Base-by-base conservation (phyloP, 1,140 invertebrate species). In the Bacillus rossius region DNA sequence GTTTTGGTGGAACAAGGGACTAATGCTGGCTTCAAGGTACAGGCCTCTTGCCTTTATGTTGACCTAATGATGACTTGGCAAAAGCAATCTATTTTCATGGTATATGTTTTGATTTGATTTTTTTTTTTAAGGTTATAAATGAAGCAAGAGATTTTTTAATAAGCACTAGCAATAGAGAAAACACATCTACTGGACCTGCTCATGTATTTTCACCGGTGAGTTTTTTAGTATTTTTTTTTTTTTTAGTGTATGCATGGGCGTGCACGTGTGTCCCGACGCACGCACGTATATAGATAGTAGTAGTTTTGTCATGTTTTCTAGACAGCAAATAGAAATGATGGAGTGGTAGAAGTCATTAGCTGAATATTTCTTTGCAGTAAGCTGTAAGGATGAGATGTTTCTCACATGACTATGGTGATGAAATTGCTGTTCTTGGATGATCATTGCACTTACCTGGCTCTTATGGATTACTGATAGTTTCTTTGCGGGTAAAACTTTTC, bases 1-100 rank as follows among this genome's bases (percentile, higher is more conserved):
- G 79, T 97, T 34, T 75, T 97, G 38, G 81, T 94, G 13, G 94
- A 97, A 75, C 79, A 87, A 64, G 94, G 94, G 5, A 87, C 85
- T 0, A 86, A 83, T 64, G 81, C 84, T 41, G 93, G 92, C 7
- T 95, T 88, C 66, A 77, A 81, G 69, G 78, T 88, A 69, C 69
- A 57, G 47, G 50, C 43, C 50, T 37, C 49, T 50, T 59, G 51
- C 17, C 55, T 50, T 47, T 54, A 58, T 48, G 20, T 42, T 51
- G 23, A 26, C 13, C 34, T 54, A n/a, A n/a, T n/a, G n/a, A n/a
- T n/a, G n/a, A n/a, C n/a, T 41, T 57, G 19, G 23, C 13, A 22
- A 52, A 26, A 29, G 3, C 41, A 7, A 59, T n/a, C 20, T 52
- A 48, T 45, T 26, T 48, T 61, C 57, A 52, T 20, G 29, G 52